Conservation (phyloP, 2,797 vertebrate species). For the Phylloscopus collybita region DNA sequence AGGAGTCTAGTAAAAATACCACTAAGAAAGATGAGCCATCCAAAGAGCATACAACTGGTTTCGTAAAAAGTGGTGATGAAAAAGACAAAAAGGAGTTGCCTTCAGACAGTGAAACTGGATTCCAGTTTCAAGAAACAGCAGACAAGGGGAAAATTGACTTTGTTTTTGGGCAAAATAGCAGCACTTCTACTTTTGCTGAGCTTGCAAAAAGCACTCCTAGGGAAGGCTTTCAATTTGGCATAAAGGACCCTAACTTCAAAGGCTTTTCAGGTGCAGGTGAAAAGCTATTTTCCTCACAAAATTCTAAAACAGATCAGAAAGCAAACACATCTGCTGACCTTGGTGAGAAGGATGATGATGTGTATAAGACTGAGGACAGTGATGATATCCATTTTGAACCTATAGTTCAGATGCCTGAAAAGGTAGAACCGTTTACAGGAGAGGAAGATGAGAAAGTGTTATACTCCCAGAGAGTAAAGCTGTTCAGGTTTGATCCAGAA, state of each 20-base stretch:
- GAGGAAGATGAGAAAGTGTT: slow-evolving; percentile 94
- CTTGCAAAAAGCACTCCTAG: slow-evolving; percentile 82
- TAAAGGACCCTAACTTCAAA: slow-evolving; percentile 87
- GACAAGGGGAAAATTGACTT: slow-evolving; percentile 57
- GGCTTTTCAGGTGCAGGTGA: slow-evolving; percentile 89
- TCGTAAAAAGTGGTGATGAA: slow-evolving; percentile 81
- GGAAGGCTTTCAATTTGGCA: slow-evolving; percentile 87
- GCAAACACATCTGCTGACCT: slow-evolving; percentile 75
- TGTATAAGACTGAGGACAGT: slow-evolving; percentile 94
- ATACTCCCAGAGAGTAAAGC: slow-evolving; percentile 92
- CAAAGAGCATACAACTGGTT: slow-evolving; percentile 73
- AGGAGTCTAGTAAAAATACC: slow-evolving; percentile 76
- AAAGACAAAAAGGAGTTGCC: slow-evolving; percentile 79
- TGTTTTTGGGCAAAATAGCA: slow-evolving; percentile 81
- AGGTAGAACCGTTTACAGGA: slow-evolving; percentile 93
- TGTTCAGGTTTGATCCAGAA: slow-evolving; percentile 92
- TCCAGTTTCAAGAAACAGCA: slow-evolving; percentile 46
- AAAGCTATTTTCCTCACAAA: slow-evolving; percentile 85
- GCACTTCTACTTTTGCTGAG: slow-evolving; percentile 88
- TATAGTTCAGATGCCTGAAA: slow-evolving; percentile 97
- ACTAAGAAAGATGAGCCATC: slow-evolving; percentile 37
- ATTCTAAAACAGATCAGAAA: slow-evolving; percentile 72
- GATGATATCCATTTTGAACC: slow-evolving; percentile 99
- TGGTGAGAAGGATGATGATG: slow-evolving; percentile 86
- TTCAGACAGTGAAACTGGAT: background rate